phyloP scores from a whole-genome alignment of 2,888 invertebrate genomes.

The Parnassius apollo region DNA sequence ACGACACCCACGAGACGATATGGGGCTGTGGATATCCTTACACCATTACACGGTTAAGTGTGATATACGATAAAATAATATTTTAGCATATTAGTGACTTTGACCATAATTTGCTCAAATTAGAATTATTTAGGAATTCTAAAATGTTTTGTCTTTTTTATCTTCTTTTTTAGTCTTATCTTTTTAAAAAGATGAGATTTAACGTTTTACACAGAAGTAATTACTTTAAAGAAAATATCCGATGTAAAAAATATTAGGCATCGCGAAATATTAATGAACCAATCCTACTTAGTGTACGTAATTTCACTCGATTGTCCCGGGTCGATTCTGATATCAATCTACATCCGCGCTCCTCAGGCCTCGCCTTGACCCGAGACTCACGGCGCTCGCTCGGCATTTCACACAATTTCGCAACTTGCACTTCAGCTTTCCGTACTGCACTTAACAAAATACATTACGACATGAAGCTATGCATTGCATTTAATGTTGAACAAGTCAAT shows the following conservation, averaged over 20 bases:
- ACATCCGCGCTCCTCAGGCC: constrained; percentile 23
- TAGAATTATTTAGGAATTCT: too few species aligned
- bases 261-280: neutral
- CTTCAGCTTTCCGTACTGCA: constrained; percentile 35
- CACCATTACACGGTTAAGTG: too few species aligned
- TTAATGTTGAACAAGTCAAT: constrained; percentile 30
- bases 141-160: too few species aligned
- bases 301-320: constrained; percentile 6
- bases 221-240: too few species aligned
- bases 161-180: too few species aligned
- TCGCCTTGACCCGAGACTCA: constrained; percentile 38
- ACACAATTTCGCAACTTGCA: constrained; percentile 37
- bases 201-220: neutral
- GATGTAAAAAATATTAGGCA: constrained; percentile 1
- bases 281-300: neutral
- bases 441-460: constrained; percentile 33
- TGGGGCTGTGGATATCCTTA: too few species aligned
- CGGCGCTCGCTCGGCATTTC: constrained; percentile 20
- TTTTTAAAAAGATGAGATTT: neutral
- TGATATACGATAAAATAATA: too few species aligned
- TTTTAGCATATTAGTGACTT: too few species aligned
- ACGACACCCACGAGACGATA: too few species aligned
- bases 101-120: too few species aligned
- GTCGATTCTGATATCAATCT: constrained; percentile 17
- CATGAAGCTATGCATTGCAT: constrained; percentile 24